Conservation (phyloP, 2,888 invertebrate genomes). For the Opisthograptis luteolata region DNA sequence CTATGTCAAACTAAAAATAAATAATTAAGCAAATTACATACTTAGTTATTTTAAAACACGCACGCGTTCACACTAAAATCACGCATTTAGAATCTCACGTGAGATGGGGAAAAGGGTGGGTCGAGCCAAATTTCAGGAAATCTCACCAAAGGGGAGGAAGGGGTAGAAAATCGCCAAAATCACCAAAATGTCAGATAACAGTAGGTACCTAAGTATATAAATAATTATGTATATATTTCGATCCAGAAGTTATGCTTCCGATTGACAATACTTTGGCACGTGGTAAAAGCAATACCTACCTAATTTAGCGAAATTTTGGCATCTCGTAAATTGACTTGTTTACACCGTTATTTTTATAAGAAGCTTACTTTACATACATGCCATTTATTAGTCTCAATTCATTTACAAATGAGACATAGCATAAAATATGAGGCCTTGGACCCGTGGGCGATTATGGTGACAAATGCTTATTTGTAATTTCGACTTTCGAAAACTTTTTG, state of each 20-base stretch:
- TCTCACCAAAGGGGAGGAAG: too few species aligned
- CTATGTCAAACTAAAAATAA: too few species aligned
- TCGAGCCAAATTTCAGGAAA: too few species aligned
- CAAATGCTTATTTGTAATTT: neutral
- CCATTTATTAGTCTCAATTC: slow-evolving; percentile 52
- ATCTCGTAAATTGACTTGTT: neutral
- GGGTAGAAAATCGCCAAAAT: too few species aligned
- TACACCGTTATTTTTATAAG: slow-evolving; percentile 39
- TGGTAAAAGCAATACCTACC: neutral
- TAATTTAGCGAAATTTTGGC: neutral
- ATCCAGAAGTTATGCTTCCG: neutral
- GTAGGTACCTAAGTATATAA: too few species aligned
- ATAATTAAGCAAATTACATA: too few species aligned
- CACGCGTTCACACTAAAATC: too few species aligned
- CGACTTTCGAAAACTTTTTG: neutral
- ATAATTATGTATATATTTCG: too few species aligned
- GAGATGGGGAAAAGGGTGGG: too few species aligned
- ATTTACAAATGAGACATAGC: slow-evolving; percentile 47
- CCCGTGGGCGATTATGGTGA: neutral
- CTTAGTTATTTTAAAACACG: too few species aligned
- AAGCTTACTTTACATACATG: slow-evolving; percentile 16
- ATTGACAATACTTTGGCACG: neutral
- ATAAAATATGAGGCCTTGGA: slow-evolving; percentile 30
- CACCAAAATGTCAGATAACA: too few species aligned
- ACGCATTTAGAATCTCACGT: too few species aligned